Percentiles rank a stretch among this genome's conserved stretches.
phyloP scores from a whole-genome alignment of 1,140 invertebrate species.

The Brachionus rotundiformis region DNA sequence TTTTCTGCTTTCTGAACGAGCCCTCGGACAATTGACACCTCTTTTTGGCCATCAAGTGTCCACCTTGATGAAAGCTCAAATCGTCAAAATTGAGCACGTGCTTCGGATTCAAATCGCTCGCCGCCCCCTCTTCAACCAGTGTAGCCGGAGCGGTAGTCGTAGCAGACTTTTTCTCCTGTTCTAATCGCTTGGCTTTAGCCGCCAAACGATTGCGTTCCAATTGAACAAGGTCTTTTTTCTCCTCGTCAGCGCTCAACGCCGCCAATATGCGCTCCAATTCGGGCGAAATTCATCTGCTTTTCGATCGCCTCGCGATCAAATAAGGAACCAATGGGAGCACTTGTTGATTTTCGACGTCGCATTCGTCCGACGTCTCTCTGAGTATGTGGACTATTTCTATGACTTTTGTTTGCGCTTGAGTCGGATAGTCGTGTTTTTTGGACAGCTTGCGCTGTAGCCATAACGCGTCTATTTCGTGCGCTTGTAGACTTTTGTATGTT shows the following conservation, averaged over 20 bases:
- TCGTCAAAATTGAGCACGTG: slow-evolving; percentile 87
- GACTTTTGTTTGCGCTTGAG: slow-evolving; percentile 85
- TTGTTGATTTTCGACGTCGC: slow-evolving; percentile 93
- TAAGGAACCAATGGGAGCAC: slow-evolving; percentile 90
- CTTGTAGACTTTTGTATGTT: slow-evolving; percentile 67
- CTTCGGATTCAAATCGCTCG: slow-evolving; percentile 64
- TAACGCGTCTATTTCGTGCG: slow-evolving; percentile 96
- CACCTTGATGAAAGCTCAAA: slow-evolving; percentile 87
- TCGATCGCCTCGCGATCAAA: slow-evolving; percentile 81
- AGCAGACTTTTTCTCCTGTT: too few species aligned
- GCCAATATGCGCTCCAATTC: slow-evolving; percentile 80
- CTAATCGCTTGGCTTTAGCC: not conserved
- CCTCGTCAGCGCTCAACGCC: slow-evolving; percentile 56
- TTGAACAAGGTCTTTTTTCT: slow-evolving; percentile 55
- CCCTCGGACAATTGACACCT: slow-evolving; percentile 93
- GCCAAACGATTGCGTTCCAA: slow-evolving; percentile 26
- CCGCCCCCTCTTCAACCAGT: too few species aligned
- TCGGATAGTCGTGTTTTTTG: slow-evolving; percentile 86
- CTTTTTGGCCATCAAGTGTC: slow-evolving; percentile 99
- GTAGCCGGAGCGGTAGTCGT: too few species aligned
- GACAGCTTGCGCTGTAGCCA: slow-evolving; percentile 94
- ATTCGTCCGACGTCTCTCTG: slow-evolving; percentile 80
- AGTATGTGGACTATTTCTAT: slow-evolving; percentile 89
- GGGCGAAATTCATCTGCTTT: slow-evolving; percentile 82
- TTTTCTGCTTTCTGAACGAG: slow-evolving; percentile 90